These are phyloP conservation scores for Pogonomyrmex barbatus DNA, from an alignment of 1,140 invertebrate species.

Conservation along the genomic window DNA sequence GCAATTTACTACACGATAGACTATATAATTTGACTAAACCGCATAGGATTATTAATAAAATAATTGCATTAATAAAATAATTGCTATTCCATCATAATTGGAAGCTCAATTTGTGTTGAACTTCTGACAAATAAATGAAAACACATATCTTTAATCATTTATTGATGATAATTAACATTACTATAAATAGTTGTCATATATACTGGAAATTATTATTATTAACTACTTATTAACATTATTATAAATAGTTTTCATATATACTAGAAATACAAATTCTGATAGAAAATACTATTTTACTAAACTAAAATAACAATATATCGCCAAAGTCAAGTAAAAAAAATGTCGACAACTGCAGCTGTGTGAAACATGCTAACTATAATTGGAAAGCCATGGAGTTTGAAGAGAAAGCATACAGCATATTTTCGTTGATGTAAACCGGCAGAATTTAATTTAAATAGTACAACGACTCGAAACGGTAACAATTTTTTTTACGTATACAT, in stretches of 20 bases:
- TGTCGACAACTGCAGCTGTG: not conserved
- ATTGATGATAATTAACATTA: slow-evolving; percentile 1
- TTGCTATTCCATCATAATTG: not conserved
- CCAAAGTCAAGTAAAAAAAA: not conserved
- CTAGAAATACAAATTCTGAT: not conserved
- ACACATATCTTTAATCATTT: not conserved
- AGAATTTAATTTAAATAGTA: not conserved
- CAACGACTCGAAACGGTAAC: not conserved
- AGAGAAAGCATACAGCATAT: not conserved
- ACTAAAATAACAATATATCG: not conserved
- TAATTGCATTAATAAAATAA: slow-evolving; percentile 5
- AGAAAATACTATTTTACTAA: not conserved
- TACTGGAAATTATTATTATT: not conserved
- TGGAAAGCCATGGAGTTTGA: not conserved
- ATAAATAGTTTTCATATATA: not conserved
- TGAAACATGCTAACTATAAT: slow-evolving; percentile 29
- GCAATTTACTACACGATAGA: not conserved
- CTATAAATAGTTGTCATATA: not conserved
- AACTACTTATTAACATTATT: not conserved
- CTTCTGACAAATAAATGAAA: not conserved
- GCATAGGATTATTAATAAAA: not conserved
- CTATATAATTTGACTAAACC: slow-evolving; percentile 28
- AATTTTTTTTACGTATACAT: not conserved
- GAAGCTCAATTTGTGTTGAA: not conserved
- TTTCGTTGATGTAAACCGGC: not conserved